phyloP scores from a whole-genome alignment of 2,888 invertebrate species.

The Stenodera caucasica region DNA sequence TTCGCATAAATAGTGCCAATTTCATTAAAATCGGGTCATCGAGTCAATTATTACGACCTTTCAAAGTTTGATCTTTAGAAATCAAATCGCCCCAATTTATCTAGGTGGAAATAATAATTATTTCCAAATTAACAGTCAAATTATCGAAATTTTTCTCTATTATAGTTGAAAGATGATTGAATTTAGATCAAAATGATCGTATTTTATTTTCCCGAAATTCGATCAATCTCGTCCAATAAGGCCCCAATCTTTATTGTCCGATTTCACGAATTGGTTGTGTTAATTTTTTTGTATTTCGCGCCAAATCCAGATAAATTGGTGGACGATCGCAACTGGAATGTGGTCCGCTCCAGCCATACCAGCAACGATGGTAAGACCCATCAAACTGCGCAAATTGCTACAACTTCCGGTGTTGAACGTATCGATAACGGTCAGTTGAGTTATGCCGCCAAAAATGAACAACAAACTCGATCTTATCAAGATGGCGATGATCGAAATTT shows the following conservation, averaged over 20 bases:
- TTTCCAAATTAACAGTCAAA: too few relatives aligned
- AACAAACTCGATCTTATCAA: slow-evolving; percentile 60
- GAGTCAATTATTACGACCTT: not conserved
- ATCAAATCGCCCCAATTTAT: too few relatives aligned
- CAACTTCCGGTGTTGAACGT: slow-evolving; percentile 66
- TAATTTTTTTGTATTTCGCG: not conserved
- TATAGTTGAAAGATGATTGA: too few relatives aligned
- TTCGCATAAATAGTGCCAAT: too few relatives aligned
- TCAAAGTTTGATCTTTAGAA: not conserved
- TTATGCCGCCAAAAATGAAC: slow-evolving; percentile 66
- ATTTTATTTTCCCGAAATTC: too few relatives aligned
- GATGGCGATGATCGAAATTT: slow-evolving; percentile 62
- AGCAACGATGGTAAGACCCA: slow-evolving; percentile 68
- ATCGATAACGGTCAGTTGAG: slow-evolving; percentile 67
- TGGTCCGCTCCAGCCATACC: slow-evolving; percentile 64
- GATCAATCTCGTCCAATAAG: too few relatives aligned
- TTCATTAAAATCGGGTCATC: not conserved
- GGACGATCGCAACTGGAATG: slow-evolving; percentile 63
- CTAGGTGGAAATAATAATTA: too few relatives aligned
- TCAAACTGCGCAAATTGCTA: slow-evolving; percentile 63
- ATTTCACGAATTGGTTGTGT: too few relatives aligned
- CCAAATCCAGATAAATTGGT: slow-evolving; percentile 14
- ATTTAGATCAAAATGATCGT: too few relatives aligned
- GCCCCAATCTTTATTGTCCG: too few relatives aligned
- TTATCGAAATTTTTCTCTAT: too few relatives aligned